These are phyloP conservation scores for Aselliscus stoliczkanus DNA, from an alignment of 2,797 vertebrate genomes.

Conservation along the genomic window DNA sequence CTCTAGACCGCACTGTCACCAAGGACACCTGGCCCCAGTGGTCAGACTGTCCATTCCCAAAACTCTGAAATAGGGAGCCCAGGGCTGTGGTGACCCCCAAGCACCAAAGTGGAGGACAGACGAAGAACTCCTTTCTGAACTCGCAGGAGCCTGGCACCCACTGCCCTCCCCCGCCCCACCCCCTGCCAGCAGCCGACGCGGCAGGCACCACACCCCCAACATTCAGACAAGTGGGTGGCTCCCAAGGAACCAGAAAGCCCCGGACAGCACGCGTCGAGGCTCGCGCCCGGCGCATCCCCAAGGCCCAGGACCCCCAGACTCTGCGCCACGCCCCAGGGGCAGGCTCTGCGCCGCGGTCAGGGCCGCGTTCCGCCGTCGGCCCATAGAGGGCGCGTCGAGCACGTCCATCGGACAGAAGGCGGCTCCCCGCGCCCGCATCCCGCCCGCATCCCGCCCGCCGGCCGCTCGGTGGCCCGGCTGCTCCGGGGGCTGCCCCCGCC, in stretches of 20 bases:
- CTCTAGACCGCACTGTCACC: fast-evolving
- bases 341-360: fast-evolving
- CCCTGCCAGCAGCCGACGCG: background rate
- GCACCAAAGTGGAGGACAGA: fast-evolving
- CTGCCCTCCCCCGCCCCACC: too few species aligned
- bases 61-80: background rate
- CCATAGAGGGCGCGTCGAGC: constrained; percentile 83
- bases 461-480: too few species aligned
- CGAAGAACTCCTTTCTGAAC: background rate
- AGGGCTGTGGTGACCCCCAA: fast-evolving
- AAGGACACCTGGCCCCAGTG: background rate
- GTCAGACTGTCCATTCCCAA: background rate
- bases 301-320: background rate
- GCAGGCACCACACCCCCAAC: background rate
- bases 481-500: fast-evolving
- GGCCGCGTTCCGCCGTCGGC: constrained; percentile 9
- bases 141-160: too few species aligned
- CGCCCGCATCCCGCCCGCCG: background rate
- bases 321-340: background rate
- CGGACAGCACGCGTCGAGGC: background rate
- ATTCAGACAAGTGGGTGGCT: background rate
- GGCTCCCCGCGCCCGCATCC: fast-evolving
- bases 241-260: background rate
- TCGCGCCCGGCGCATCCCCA: fast-evolving
- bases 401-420: constrained; percentile 26